Conservation (phyloP, 2,797 vertebrate species). For the Somateria mollissima region DNA sequence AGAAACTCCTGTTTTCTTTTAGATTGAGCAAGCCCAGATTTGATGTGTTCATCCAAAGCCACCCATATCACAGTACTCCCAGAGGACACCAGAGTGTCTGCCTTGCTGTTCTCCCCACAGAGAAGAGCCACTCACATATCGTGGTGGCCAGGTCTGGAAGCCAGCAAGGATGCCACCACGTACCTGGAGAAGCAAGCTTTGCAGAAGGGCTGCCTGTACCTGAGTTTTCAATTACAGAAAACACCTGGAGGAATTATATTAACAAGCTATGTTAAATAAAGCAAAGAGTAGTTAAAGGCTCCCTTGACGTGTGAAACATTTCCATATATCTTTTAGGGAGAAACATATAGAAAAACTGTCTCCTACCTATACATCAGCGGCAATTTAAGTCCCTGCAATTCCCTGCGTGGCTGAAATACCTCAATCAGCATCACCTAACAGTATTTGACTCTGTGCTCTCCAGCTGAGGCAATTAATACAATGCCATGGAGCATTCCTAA, state of each 20-base stretch:
- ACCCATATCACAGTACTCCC: not conserved
- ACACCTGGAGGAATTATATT: not conserved
- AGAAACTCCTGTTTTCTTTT: not conserved
- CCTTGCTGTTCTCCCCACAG: not conserved
- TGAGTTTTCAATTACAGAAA: not conserved
- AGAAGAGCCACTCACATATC: fast-evolving
- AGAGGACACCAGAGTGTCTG: not conserved
- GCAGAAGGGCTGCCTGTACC: not conserved
- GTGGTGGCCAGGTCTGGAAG: fast-evolving
- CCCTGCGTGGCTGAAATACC: not conserved
- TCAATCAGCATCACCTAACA: not conserved
- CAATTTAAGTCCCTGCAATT: not conserved
- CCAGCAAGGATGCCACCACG: fast-evolving
- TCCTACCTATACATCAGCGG: fast-evolving
- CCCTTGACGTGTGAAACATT: fast-evolving
- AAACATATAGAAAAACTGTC: fast-evolving
- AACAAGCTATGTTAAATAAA: not conserved
- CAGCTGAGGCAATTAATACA: not conserved
- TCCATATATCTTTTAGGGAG: not conserved
- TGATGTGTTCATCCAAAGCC: fast-evolving
- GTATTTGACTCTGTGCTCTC: not conserved
- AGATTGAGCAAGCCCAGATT: not conserved
- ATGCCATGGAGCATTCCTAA: not conserved
- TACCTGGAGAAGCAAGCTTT: fast-evolving
- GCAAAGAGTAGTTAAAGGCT: not conserved